These are phyloP conservation scores for Tachina lurida DNA, from an alignment of 2,888 invertebrate genomes.

Conservation along the genomic window DNA sequence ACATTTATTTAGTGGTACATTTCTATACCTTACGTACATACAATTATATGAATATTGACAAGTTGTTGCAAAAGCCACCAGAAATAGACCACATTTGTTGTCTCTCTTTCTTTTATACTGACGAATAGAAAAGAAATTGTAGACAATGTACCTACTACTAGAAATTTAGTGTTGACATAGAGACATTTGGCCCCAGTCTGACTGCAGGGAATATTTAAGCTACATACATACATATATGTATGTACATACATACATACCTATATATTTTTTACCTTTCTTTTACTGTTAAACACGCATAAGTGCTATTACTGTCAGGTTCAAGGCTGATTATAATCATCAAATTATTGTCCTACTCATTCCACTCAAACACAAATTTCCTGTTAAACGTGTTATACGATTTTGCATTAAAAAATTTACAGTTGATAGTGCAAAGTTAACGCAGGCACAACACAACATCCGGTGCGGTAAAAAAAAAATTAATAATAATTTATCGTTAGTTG, in stretches of 20 bases:
- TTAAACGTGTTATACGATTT: conserved; percentile 17
- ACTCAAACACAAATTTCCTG: conserved; percentile 18
- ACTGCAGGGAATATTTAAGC: background rate
- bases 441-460: conserved; percentile 45
- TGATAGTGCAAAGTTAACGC: conserved; percentile 8
- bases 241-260: too few relatives aligned
- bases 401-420: conserved; percentile 35
- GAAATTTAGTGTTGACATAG: too few relatives aligned
- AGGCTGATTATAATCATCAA: conserved; percentile 51
- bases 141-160: too few relatives aligned
- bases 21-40: too few relatives aligned
- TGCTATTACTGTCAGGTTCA: conserved; percentile 35
- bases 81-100: too few relatives aligned
- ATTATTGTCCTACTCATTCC: conserved; percentile 51
- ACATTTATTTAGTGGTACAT: too few relatives aligned
- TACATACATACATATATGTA: too few relatives aligned
- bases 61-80: too few relatives aligned
- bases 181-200: too few relatives aligned
- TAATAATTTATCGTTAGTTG: background rate
- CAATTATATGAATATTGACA: too few relatives aligned
- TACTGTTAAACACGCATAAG: conserved; percentile 12
- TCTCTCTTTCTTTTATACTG: too few relatives aligned
- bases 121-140: too few relatives aligned
- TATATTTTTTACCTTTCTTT: conserved; percentile 1
- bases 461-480: background rate